Conservation (phyloP, 1,140 invertebrate genomes). For the Drosophila nasuta region DNA sequence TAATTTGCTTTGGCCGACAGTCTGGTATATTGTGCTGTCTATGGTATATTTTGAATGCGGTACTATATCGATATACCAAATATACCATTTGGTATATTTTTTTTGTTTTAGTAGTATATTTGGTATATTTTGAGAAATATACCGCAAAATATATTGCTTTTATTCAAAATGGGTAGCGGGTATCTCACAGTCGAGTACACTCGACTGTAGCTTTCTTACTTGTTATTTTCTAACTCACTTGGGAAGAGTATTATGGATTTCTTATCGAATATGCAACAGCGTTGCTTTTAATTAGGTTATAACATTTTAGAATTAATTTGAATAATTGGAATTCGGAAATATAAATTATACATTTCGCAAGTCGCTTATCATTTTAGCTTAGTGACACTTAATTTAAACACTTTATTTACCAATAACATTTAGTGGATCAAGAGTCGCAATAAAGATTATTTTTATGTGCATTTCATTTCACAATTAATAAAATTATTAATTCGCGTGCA, state of each 20-base stretch:
- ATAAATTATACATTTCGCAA: not conserved
- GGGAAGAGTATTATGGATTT: not conserved
- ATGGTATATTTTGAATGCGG: too few species aligned
- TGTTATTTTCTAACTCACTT: not conserved
- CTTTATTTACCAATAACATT: not conserved
- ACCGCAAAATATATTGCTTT: too few species aligned
- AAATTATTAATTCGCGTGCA: not conserved
- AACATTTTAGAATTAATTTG: too few species aligned
- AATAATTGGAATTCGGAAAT: not conserved
- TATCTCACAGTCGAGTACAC: too few species aligned
- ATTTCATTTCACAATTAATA: not conserved
- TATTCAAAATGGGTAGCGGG: too few species aligned
- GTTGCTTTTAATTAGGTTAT: not conserved
- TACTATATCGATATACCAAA: too few species aligned
- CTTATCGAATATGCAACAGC: not conserved
- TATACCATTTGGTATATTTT: too few species aligned
- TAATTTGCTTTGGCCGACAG: too few species aligned
- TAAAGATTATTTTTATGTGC: constrained; percentile 2
- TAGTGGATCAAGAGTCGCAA: not conserved
- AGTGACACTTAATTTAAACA: not conserved
- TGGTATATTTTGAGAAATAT: too few species aligned
- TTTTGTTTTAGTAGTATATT: too few species aligned
- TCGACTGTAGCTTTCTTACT: too few species aligned
- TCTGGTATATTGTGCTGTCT: too few species aligned
- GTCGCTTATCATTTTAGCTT: not conserved